phyloP scores from a whole-genome alignment of 2,888 invertebrate species.

The Drosophila helvetica region DNA sequence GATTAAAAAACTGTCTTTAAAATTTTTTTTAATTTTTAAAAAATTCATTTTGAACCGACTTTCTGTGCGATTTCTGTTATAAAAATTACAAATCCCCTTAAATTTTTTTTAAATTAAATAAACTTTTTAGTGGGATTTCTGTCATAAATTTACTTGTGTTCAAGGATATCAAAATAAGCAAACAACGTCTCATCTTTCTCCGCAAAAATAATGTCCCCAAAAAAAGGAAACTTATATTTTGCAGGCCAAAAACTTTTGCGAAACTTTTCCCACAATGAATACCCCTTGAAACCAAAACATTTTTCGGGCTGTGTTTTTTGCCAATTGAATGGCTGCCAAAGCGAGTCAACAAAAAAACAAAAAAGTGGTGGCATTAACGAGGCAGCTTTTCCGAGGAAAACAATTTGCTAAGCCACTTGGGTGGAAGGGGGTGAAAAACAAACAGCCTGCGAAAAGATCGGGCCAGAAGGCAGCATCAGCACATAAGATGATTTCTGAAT shows the following conservation, averaged over 20 bases:
- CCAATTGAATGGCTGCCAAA: constrained; percentile 21
- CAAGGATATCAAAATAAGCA: neutral
- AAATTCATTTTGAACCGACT: too few relatives aligned
- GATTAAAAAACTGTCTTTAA: neutral
- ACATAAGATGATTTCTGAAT: constrained; percentile 17
- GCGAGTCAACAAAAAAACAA: constrained; percentile 18
- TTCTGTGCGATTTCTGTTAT: too few relatives aligned
- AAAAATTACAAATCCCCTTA: too few relatives aligned
- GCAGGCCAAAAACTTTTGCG: constrained; percentile 5
- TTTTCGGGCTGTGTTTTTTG: constrained; percentile 19
- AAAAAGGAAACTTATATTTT: constrained; percentile 21
- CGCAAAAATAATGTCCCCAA: neutral
- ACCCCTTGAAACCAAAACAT: constrained; percentile 27
- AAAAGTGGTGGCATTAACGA: constrained; percentile 9
- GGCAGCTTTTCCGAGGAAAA: constrained; percentile 51
- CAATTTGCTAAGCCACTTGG: constrained; percentile 47
- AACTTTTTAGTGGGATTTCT: too few relatives aligned
- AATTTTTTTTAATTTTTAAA: neutral
- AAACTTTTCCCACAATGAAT: constrained; percentile 33
- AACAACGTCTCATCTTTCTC: neutral
- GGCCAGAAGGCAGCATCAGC: neutral
- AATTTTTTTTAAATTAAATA: too few relatives aligned
- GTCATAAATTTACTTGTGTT: too few relatives aligned
- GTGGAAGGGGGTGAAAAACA: neutral
- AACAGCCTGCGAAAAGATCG: neutral